A percentile compares a stretch with the other conserved stretches of the same genome.
Conservation (phyloP, 2,888 invertebrate genomes). For the Pomacea canaliculata region DNA sequence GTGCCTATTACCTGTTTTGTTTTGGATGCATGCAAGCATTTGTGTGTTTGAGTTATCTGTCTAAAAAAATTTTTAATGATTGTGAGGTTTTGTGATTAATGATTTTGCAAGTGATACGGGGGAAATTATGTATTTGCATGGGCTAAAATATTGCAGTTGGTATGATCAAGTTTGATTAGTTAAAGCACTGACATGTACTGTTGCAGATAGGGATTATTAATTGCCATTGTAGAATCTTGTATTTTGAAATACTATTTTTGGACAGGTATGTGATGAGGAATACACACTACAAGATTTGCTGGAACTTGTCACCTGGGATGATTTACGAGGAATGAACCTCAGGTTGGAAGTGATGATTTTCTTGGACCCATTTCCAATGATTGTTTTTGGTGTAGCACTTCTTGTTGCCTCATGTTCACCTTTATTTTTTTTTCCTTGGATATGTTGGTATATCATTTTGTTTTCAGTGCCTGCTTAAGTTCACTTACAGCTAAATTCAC, state of each 20-base stretch:
- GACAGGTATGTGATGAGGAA: slow-evolving; percentile 50
- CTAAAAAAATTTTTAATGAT: no score
- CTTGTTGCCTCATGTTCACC: background rate
- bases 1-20: no score
- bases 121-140: no score
- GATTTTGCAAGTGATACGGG: no score
- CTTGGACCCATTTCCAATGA: background rate
- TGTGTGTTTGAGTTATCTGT: no score
- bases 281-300: slow-evolving; percentile 73
- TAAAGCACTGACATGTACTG: no score
- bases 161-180: no score
- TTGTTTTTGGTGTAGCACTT: background rate
- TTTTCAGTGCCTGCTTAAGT: background rate
- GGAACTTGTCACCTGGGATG: slow-evolving; percentile 83
- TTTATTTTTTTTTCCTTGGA: background rate
- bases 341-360: slow-evolving; percentile 74
- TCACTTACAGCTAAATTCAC: background rate
- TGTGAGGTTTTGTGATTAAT: no score
- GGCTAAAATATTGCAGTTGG: no score
- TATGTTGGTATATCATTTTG: background rate
- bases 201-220: no score
- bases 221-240: background rate
- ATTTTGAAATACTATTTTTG: background rate
- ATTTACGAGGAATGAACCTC: slow-evolving; percentile 83
- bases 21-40: no score